phyloP scores from a whole-genome alignment of 37 sponge, comb jelly and placozoan genomes.

The Ianthella basta region DNA sequence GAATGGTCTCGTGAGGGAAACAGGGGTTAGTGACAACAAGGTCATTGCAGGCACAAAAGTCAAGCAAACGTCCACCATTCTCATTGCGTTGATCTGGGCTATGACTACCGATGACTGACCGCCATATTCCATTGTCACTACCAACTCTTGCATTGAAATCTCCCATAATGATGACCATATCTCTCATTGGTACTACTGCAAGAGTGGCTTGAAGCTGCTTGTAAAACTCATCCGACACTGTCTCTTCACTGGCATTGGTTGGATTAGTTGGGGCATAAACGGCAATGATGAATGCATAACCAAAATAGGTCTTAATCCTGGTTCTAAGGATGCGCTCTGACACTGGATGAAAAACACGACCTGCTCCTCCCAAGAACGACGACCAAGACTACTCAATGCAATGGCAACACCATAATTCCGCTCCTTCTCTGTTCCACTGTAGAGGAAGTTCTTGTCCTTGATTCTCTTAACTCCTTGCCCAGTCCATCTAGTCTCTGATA shows the following conservation, averaged over 20 bases:
- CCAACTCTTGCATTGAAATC: slow-evolving; percentile 15
- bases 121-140: slow-evolving; percentile 1
- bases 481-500: slow-evolving; percentile 3
- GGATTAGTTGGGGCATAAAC: slow-evolving; percentile 12
- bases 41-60: slow-evolving; percentile 13
- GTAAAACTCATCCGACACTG: slow-evolving; percentile 6
- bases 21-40: slow-evolving; percentile 8
- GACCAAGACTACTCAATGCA: neutral
- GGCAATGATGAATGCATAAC: slow-evolving; percentile 5
- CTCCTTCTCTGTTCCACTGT: slow-evolving; percentile 13
- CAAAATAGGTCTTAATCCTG: slow-evolving; percentile 16
- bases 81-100: neutral
- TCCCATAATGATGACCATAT: slow-evolving; percentile 9
- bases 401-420: slow-evolving; percentile 14
- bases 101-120: neutral
- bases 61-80: slow-evolving; percentile 1
- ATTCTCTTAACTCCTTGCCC: neutral
- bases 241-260: slow-evolving; percentile 5
- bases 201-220: slow-evolving; percentile 10
- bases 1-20: slow-evolving; percentile 1
- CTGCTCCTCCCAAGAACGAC: slow-evolving; percentile 8
- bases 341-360: slow-evolving; percentile 4
- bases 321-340: slow-evolving; percentile 2
- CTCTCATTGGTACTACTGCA: slow-evolving; percentile 12
- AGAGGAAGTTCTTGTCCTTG: slow-evolving; percentile 1